Conservation (phyloP, 2,113 vertebrate genomes). For the Chlamydotis undulata region DNA sequence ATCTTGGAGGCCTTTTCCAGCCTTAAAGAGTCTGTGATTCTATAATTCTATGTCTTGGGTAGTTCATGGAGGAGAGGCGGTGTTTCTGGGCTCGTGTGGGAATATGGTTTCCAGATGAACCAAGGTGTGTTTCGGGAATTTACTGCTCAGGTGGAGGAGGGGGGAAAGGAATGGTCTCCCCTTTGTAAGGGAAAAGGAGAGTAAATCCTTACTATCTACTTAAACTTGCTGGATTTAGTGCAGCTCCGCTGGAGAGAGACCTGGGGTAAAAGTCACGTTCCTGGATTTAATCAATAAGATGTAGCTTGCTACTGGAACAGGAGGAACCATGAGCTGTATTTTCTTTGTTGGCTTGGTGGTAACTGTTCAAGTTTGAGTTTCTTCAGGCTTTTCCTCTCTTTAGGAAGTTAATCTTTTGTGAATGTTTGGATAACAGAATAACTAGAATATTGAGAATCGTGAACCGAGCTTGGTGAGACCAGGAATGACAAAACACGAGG, state of each 20-base stretch:
- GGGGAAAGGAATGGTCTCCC: not conserved
- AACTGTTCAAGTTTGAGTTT: not conserved
- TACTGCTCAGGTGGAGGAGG: not conserved
- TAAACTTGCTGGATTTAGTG: not conserved
- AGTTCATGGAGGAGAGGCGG: not conserved
- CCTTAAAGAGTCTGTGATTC: too few species aligned
- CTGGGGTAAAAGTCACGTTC: not conserved
- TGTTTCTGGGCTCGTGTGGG: accelerated
- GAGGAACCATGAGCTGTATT: not conserved
- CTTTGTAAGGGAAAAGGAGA: not conserved
- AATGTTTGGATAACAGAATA: not conserved
- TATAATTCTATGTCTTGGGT: not conserved
- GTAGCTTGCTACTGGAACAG: not conserved
- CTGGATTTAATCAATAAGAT: not conserved
- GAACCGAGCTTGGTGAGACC: not conserved
- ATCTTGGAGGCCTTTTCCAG: too few species aligned
- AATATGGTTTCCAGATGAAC: not conserved
- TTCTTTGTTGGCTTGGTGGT: not conserved
- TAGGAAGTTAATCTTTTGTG: not conserved
- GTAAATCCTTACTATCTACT: not conserved
- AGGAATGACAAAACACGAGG: not conserved
- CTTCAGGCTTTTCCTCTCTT: not conserved
- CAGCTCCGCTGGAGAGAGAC: not conserved
- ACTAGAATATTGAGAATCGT: not conserved
- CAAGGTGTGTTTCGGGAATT: not conserved